A percentile compares a stretch with the other conserved stretches of the same genome.
Conservation (phyloP, 92 coral and sea anemone species). For the Chrysogorgia sp. region DNA sequence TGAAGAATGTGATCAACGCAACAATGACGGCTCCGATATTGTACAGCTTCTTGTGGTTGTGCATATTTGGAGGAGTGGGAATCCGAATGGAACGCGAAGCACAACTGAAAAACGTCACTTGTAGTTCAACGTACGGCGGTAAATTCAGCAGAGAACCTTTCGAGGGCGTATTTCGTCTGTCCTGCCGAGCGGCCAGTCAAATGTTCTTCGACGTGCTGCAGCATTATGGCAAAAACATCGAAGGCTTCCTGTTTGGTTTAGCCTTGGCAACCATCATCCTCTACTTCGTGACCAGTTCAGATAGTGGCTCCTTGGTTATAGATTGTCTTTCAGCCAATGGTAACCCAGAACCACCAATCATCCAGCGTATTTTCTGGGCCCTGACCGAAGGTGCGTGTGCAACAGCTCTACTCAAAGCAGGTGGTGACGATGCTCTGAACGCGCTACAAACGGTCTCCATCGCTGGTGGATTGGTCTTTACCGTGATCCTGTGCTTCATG, state of each 20-base stretch:
- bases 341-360: slow-evolving; percentile 33
- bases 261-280: slow-evolving; percentile 41
- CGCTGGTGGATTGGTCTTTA: slow-evolving; percentile 70
- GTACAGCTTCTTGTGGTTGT: slow-evolving; percentile 84
- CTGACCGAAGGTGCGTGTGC: slow-evolving; percentile 55
- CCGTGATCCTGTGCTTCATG: slow-evolving; percentile 70
- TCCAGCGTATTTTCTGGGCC: slow-evolving; percentile 43
- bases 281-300: slow-evolving; percentile 42
- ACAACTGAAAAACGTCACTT: slow-evolving; percentile 62
- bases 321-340: slow-evolving; percentile 46
- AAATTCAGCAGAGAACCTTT: slow-evolving; percentile 49
- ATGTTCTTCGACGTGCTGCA: slow-evolving; percentile 79
- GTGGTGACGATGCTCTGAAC: slow-evolving; percentile 65
- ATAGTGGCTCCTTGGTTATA: slow-evolving; percentile 39
- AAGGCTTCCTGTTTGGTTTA: slow-evolving; percentile 21
- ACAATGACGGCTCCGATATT: slow-evolving; percentile 82
- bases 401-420: slow-evolving; percentile 74
- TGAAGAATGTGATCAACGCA: slow-evolving; percentile 80
- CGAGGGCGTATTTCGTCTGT: slow-evolving; percentile 71
- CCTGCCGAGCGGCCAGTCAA: slow-evolving; percentile 68
- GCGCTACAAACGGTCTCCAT: slow-evolving; percentile 76
- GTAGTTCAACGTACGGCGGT: slow-evolving; percentile 74
- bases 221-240: slow-evolving; percentile 64
- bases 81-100: slow-evolving; percentile 85
- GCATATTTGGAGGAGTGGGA: slow-evolving; percentile 89